phyloP scores from a whole-genome alignment of 2,888 invertebrate species.

The Smittia aterrima region DNA sequence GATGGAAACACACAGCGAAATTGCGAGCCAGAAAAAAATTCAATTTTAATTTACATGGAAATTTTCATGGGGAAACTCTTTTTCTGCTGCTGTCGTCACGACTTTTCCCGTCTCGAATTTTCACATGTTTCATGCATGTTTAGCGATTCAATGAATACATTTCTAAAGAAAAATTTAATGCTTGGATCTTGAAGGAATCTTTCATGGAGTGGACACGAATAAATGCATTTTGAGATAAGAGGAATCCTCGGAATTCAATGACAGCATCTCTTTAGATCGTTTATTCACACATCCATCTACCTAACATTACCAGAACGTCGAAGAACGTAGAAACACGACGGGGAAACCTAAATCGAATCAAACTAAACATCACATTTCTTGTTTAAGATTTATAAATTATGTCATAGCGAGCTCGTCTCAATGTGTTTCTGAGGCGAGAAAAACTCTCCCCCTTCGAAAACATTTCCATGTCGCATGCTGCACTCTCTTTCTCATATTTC shows the following conservation, averaged over 20 bases:
- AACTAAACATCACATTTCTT: background rate
- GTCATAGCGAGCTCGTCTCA: background rate
- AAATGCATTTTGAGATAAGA: too few relatives aligned
- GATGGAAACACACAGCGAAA: background rate
- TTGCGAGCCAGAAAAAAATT: slow-evolving; percentile 4
- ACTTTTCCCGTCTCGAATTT: slow-evolving; percentile 3
- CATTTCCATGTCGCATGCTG: too few relatives aligned
- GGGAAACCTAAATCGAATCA: background rate
- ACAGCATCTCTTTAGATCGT: too few relatives aligned
- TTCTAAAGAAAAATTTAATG: background rate
- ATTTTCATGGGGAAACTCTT: background rate
- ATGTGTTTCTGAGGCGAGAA: background rate
- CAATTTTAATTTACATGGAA: slow-evolving; percentile 39
- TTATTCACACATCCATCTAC: too few relatives aligned
- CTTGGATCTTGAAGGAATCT: background rate
- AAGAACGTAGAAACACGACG: too few relatives aligned
- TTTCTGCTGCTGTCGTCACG: background rate
- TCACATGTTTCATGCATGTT: slow-evolving; percentile 7
- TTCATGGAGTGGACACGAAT: too few relatives aligned
- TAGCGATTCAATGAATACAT: background rate
- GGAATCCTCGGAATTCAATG: too few relatives aligned
- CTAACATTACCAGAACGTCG: too few relatives aligned
- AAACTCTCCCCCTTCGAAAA: background rate
- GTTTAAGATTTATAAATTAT: background rate
- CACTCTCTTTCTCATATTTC: background rate